Conservation (phyloP, 92 coral and sea anemone genomes). For the Desmophyllum pertusum region DNA sequence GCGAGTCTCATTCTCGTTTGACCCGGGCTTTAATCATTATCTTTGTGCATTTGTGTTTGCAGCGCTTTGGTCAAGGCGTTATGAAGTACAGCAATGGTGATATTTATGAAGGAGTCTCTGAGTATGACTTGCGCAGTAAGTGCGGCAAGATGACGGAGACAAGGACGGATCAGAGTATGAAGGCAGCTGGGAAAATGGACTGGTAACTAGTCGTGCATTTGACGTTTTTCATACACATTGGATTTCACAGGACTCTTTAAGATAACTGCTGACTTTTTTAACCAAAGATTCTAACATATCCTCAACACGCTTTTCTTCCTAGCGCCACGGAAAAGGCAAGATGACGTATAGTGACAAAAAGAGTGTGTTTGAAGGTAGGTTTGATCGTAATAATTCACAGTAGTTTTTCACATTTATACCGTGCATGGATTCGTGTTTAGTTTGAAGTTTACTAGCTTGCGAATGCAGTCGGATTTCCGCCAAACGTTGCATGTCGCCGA, state of each 20-base stretch:
- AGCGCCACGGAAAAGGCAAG: conserved; percentile 87
- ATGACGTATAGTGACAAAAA: conserved; percentile 69
- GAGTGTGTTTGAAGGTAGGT: conserved; percentile 79
- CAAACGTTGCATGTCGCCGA: too few species aligned
- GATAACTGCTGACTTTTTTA: neutral
- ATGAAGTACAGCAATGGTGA: conserved; percentile 82
- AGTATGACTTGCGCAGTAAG: conserved; percentile 76
- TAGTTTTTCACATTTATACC: too few species aligned
- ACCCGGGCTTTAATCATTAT: too few species aligned
- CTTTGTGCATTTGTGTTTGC: neutral
- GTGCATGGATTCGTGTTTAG: too few species aligned
- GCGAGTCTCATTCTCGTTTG: too few species aligned
- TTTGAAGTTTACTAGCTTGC: too few species aligned
- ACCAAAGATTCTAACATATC: neutral
- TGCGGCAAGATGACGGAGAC: conserved; percentile 82
- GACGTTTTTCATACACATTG: neutral
- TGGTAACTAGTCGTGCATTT: conserved; percentile 44
- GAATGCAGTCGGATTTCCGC: too few species aligned
- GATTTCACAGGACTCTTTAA: too few species aligned
- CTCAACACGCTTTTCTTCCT: too few species aligned
- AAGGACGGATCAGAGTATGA: conserved; percentile 83
- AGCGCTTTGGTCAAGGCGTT: conserved; percentile 92
- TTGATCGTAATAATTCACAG: neutral
- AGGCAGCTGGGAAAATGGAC: conserved; percentile 85
- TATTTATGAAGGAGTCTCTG: conserved; percentile 85